Evolutionary conservation across 2,797 vertebrate species (phyloP), one percentile per base, ranked within the genome.

Genomic region (Emys orbicularis): DNA sequence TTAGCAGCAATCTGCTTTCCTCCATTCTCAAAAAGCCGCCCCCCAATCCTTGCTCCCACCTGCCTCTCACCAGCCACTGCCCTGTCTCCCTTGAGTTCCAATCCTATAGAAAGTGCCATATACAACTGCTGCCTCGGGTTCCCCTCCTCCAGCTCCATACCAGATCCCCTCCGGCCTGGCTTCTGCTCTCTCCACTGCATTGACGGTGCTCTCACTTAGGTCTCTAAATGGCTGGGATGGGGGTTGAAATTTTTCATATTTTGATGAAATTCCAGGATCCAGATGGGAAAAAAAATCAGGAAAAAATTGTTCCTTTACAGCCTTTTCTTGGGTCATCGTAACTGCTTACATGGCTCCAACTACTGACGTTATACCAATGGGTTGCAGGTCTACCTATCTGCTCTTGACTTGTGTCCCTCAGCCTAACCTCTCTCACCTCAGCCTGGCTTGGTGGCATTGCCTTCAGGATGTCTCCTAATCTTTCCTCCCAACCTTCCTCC

Each of bases 401-500:
- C 86, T 94, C 87, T 72, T 92, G 53, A 96, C 90, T 76, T 89
- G 68, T 80, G 94, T 97, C 81, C 54, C 92, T 86, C 93, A 94
- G 12, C 44, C 34, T n/a, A 65, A 34, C 61, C 16, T n/a, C 34
- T 65, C 4, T 65, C 61, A n/a, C 61, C 34, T 87, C 94, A 79
- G 89, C 86, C 94, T 95, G 96, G 88, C 95, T 93, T 94, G 93
- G 87, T 94, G 96, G 88, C 90, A 95, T 86, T 94, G 88, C 92
- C 97, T 90, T 89, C 89, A 83, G 2, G 80, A 94, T 74, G 25
- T 95, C 94, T 87, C 61, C 37, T 79, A 72, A 56, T 87, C 79
- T 80, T 95, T 85, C 80, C 90, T 77, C 93, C 18, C 2, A 44
- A 74, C 72, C 50, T 90, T 79, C 84, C 50, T 23, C 10, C 1